Percentiles rank a stretch among this genome's conserved stretches.
Evolutionary conservation across 1,140 invertebrate species (phyloP).

Genomic region (Tribolium madens): DNA sequence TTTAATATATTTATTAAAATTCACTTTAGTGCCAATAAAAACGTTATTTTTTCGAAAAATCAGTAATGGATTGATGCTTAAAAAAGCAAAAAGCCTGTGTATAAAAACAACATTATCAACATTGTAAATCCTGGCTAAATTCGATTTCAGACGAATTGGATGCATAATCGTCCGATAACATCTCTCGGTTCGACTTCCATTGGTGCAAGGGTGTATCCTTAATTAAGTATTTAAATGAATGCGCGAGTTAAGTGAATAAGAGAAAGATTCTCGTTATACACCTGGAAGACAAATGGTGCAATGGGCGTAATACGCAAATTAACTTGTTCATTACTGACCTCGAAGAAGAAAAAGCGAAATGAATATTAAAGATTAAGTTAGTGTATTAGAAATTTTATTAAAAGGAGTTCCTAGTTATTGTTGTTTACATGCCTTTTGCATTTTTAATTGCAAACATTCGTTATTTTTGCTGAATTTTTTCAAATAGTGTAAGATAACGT

Average conservation of each 20-base stretch:
- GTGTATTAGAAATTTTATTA: background rate
- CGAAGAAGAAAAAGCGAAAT: slow-evolving; percentile 36
- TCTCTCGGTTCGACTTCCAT: too few relatives aligned
- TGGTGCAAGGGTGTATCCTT: slow-evolving; percentile 40
- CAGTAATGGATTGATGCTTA: too few relatives aligned
- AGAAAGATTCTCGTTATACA: slow-evolving; percentile 43
- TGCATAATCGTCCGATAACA: too few relatives aligned
- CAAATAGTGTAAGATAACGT: slow-evolving; percentile 16
- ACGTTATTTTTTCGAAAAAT: too few relatives aligned
- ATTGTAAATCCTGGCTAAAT: too few relatives aligned
- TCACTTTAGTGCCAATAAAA: too few relatives aligned
- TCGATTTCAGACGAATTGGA: too few relatives aligned
- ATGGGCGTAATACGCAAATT: slow-evolving; percentile 46
- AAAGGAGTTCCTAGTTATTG: slow-evolving; percentile 31
- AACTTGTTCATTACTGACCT: slow-evolving; percentile 45
- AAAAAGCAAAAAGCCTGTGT: too few relatives aligned
- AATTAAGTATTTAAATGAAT: slow-evolving; percentile 41
- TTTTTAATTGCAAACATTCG: background rate
- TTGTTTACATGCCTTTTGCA: slow-evolving; percentile 23
- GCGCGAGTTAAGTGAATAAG: slow-evolving; percentile 33
- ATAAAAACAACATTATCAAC: too few relatives aligned
- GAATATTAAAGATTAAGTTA: slow-evolving; percentile 18
- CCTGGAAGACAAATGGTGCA: slow-evolving; percentile 43
- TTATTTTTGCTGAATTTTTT: too few relatives aligned
- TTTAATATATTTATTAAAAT: too few relatives aligned